Base-by-base conservation (phyloP, 2,113 vertebrate species). In the Aptenodytes patagonicus region DNA sequence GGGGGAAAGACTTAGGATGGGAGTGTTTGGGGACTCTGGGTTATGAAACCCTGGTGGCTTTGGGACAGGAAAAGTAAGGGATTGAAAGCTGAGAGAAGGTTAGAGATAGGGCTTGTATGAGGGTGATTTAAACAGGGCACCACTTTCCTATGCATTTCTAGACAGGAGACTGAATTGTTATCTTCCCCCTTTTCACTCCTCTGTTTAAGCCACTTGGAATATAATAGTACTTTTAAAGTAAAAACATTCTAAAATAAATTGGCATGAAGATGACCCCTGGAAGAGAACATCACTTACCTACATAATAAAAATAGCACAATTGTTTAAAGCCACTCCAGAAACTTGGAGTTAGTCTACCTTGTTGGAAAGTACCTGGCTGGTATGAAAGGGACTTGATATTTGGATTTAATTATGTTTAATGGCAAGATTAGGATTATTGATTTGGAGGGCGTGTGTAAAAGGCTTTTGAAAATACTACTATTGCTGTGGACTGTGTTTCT, bases 311-410 rank as follows among this genome's bases (percentile, higher is more conserved):
- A 42, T 52, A 88, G 31, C 57, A 66, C 17, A 47, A 14, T 70
- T 87, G 34, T 82, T 95, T 90, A 61, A 92, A 92, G 79, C 65
- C 28, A 34, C 61, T 84, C 52, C 64, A 90, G 70, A 93, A 95
- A 61, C n/a, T 34, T 87, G 46, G 61, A 85, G 38, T 84, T 71
- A 40, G 47, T 85, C 29, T 85, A 49, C 52, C 25, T 90, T 60
- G 15, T 75, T 90, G 84, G 52, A 85, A 84, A 68, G 62, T 82
- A 83, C n/a, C 61, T 92, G 93, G 36, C 40, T 84, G 60, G 25
- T 86, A 51, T n/a, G 54, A 72, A 90, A 90, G 52, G 25, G 19
- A 65, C 20, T 92, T 88, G 47, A 44, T 88, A 46, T 58, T 86
- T 92, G 11, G 26, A 83, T 90, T 88, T 88, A 87, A 64, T 88